Base-by-base conservation (phyloP, 2,113 vertebrate species). In the Otis tarda region DNA sequence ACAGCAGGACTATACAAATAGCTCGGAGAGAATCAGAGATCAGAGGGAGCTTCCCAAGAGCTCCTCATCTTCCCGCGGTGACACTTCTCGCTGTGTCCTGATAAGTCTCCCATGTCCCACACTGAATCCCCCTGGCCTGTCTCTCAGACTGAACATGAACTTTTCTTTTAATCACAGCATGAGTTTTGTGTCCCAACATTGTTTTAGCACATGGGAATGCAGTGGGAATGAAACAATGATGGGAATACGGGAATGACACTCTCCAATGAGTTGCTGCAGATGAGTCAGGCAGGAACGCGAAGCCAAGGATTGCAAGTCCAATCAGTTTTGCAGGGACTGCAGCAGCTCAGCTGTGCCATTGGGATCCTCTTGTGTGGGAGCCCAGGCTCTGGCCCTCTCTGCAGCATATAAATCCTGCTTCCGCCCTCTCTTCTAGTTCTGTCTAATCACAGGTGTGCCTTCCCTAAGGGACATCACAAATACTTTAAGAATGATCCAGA, bases 401-500 rank as follows among this genome's bases (percentile, higher is more conserved):
- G 56, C 41, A 89, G 76, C 28, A 20, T 39, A 71, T 89, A 90
- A 92, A 77, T 80, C 8, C 2, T 83, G 50, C 87, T 91, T 77
- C 59, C 50, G 77, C 35, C 64, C 41, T 55, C 21, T 90, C 60
- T 56, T 91, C 18, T 4, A 31, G 37, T 85, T 93, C 30, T 77
- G 41, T 89, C n/a, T 78, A 81, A 61, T 87, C 83, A 69, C 77
- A 96, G 82, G 78, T 91, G 84, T 43, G 52, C n/a, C 71, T 83
- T 88, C 79, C 75, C 79, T 94, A 69, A 78, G 87, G 78, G 65
- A 83, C 52, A 61, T 28, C 56, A 85, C 59, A 91, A 86, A 76
- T 64, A 60, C 41, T 81, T 49, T 28, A 61, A 68, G 49, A 95
- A 90, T 59, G 43, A 89, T 52, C 47, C 71, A 78, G 35, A 52